A percentile compares a stretch with the other conserved stretches of the same genome.
Conservation (phyloP, 2,888 invertebrate species). For the Rotaria sp. region DNA sequence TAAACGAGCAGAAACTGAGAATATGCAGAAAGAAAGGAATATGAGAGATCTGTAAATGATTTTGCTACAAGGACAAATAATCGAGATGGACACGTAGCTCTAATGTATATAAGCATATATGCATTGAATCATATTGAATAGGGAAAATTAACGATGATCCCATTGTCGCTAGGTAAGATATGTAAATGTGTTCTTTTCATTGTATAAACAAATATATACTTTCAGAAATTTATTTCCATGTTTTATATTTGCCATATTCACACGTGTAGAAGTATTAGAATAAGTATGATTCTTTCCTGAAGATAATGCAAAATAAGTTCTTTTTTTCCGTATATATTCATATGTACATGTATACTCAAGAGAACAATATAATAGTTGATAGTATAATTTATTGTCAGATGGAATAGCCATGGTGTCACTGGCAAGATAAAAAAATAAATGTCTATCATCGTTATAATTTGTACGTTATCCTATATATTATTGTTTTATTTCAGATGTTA, state of each 20-base stretch:
- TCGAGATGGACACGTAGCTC: background rate
- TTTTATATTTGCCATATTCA: background rate
- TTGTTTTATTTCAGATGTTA: background rate
- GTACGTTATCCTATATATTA: background rate
- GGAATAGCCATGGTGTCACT: background rate
- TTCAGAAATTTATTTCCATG: background rate
- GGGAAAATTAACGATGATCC: background rate
- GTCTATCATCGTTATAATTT: background rate
- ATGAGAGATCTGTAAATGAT: conserved; percentile 5
- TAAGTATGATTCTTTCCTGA: background rate
- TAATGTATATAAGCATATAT: background rate
- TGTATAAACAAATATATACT: background rate
- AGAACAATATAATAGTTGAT: background rate
- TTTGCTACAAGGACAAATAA: background rate
- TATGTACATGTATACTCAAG: background rate
- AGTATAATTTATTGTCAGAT: background rate
- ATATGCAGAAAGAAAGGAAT: background rate
- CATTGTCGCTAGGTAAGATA: background rate
- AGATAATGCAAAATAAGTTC: background rate
- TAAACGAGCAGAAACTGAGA: conserved; percentile 15
- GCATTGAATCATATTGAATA: background rate
- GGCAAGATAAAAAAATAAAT: background rate
- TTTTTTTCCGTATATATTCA: background rate
- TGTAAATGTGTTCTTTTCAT: background rate
- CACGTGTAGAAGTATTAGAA: background rate